Conservation (phyloP, 2,797 vertebrate species). For the Rhincodon typus region DNA sequence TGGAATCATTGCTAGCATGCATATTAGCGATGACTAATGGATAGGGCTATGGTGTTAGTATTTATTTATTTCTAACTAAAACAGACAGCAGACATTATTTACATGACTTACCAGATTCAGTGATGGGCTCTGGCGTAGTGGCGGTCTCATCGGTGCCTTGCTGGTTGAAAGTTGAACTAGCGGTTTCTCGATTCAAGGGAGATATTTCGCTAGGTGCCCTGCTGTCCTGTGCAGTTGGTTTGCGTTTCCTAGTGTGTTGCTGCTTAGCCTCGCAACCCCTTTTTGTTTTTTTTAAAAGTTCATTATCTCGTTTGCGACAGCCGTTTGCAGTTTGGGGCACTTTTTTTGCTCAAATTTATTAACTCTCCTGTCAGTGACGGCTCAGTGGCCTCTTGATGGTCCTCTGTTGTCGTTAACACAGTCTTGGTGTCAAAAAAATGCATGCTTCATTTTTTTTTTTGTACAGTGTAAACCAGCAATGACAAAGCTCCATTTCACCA, state of each 20-base stretch:
- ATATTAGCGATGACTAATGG: conserved; percentile 26
- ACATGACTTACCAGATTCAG: conserved; percentile 27
- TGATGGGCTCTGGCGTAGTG: conserved; percentile 12
- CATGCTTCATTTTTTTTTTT: conserved; percentile 33
- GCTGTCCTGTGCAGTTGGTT: conserved; percentile 34
- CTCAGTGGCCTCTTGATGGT: conserved; percentile 32
- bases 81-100: conserved; percentile 37
- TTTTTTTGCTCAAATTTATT: conserved; percentile 36
- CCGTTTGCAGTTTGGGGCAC: conserved; percentile 33
- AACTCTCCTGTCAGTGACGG: conserved; percentile 32
- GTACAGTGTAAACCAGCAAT: conserved; percentile 6
- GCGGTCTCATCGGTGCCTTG: conserved; percentile 35
- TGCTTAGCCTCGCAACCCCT: conserved; percentile 25
- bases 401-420: conserved; percentile 35
- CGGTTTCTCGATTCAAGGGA: conserved; percentile 33
- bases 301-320: conserved; percentile 33
- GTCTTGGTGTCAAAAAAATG: conserved; percentile 28
- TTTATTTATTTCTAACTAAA: conserved; percentile 38
- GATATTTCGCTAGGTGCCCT: conserved; percentile 34
- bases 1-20: conserved; percentile 23
- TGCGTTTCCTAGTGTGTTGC: conserved; percentile 34
- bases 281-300: conserved; percentile 10
- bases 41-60: conserved; percentile 31
- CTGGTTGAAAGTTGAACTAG: conserved; percentile 23
- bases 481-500: background rate